Percentiles rank a stretch among this genome's conserved stretches.
These are phyloP conservation scores for Platichthys flesus DNA, from an alignment of 2,113 vertebrate species.

Conservation along the genomic window DNA sequence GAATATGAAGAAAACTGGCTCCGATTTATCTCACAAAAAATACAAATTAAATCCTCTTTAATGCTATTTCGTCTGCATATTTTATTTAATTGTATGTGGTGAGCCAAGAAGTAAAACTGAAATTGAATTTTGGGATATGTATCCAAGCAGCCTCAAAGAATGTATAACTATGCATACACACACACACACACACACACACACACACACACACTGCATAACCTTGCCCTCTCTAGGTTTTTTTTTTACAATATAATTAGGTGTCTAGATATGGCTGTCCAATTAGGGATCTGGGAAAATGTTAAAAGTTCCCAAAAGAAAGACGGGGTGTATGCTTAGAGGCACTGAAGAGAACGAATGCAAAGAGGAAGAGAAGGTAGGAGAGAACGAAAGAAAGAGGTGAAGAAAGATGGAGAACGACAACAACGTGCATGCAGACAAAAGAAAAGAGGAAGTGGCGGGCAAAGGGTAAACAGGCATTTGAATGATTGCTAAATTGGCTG, in stretches of 20 bases:
- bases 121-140: constrained; percentile 1
- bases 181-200: background rate
- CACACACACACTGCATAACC: background rate
- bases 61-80: background rate
- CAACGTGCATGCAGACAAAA: background rate
- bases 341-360: background rate
- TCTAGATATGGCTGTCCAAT: constrained; percentile 44
- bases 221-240: constrained; percentile 12
- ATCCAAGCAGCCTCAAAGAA: background rate
- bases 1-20: background rate
- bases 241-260: constrained; percentile 41
- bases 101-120: background rate
- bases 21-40: background rate
- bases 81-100: background rate
- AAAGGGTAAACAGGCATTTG: constrained; percentile 37
- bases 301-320: background rate
- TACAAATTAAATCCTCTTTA: background rate
- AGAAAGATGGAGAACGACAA: background rate
- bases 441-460: constrained; percentile 2
- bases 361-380: background rate
- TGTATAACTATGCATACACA: background rate
- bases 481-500: constrained; percentile 43
- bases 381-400: background rate
- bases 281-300: constrained; percentile 33
- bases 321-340: background rate